Conservation (phyloP, 2,888 invertebrate species). For the Oxyscelio sp. region DNA sequence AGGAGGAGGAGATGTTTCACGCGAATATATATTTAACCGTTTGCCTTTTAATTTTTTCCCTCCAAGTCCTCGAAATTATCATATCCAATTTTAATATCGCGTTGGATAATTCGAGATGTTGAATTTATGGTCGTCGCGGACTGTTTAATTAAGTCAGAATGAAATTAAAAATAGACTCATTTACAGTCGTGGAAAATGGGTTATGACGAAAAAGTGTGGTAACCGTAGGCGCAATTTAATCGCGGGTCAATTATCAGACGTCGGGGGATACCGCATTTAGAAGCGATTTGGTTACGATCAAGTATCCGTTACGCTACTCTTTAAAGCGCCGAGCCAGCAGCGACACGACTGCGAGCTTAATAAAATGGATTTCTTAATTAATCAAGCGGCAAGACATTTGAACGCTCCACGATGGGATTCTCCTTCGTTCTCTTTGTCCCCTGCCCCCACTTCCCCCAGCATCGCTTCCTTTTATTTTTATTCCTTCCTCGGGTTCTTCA, state of each 20-base stretch:
- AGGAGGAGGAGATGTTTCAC: too few species aligned
- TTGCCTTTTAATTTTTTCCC: too few species aligned
- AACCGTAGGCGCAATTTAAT: too few species aligned
- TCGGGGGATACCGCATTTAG: slow-evolving; percentile 54
- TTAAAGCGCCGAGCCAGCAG: slow-evolving; percentile 34
- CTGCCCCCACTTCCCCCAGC: background rate
- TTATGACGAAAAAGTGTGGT: slow-evolving; percentile 47
- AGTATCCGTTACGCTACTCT: slow-evolving; percentile 53
- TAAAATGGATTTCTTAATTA: slow-evolving; percentile 74
- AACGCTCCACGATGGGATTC: slow-evolving; percentile 53
- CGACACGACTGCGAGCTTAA: slow-evolving; percentile 60
- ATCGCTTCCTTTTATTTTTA: background rate
- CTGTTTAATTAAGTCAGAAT: slow-evolving; percentile 55
- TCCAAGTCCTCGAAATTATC: slow-evolving; percentile 36
- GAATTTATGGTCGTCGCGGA: slow-evolving; percentile 37
- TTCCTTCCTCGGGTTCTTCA: background rate
- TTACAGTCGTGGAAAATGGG: slow-evolving; percentile 46
- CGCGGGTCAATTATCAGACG: slow-evolving; percentile 62
- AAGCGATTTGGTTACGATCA: slow-evolving; percentile 53
- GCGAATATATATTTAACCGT: too few species aligned
- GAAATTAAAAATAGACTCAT: slow-evolving; percentile 54
- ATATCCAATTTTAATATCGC: slow-evolving; percentile 43
- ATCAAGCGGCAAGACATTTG: slow-evolving; percentile 69
- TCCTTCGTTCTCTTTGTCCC: slow-evolving; percentile 39
- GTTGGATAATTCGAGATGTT: slow-evolving; percentile 14